These are phyloP conservation scores for Geothlypis trichas DNA, from an alignment of 2,113 vertebrate species.

Conservation along the genomic window DNA sequence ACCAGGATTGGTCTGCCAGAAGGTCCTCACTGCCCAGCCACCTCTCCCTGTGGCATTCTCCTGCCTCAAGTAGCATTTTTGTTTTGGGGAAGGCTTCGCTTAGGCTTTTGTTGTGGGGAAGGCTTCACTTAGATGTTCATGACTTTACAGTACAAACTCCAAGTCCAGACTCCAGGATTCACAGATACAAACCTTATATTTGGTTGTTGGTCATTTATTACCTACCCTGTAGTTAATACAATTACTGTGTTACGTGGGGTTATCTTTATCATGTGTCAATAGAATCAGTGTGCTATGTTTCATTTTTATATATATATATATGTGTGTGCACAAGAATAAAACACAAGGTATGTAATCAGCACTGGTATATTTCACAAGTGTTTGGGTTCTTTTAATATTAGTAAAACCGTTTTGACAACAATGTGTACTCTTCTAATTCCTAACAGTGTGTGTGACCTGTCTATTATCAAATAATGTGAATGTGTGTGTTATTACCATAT, in stretches of 20 bases:
- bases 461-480: neutral
- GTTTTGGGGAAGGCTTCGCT: neutral
- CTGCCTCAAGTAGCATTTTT: neutral
- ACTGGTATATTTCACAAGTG: neutral
- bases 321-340: neutral
- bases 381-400: neutral
- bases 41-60: fast-evolving
- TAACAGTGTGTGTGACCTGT: too few relatives aligned
- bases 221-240: neutral
- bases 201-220: neutral
- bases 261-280: neutral
- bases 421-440: neutral
- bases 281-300: neutral
- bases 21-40: neutral
- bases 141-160: neutral
- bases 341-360: neutral
- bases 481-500: neutral
- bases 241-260: neutral
- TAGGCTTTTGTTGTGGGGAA: neutral
- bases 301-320: fast-evolving
- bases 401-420: neutral
- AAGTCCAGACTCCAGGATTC: neutral
- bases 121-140: neutral
- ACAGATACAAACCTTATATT: neutral
- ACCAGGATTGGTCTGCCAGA: neutral